These are phyloP conservation scores for Lepus townsendii DNA, from an alignment of 2,797 vertebrate genomes.

Conservation along the genomic window DNA sequence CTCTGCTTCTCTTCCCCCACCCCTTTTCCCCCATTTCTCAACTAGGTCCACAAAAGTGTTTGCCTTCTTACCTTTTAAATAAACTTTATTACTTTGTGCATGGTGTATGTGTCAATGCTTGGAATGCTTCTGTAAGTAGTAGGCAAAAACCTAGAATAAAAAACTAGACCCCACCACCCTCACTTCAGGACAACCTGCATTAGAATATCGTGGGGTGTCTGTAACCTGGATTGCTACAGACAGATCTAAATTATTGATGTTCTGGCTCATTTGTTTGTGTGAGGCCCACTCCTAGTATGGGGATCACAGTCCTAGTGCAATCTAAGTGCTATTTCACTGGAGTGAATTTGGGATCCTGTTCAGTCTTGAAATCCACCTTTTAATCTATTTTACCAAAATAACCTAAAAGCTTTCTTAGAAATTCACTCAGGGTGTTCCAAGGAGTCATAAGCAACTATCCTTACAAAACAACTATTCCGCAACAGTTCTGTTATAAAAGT, in stretches of 20 bases:
- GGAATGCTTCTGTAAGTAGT: too few relatives aligned
- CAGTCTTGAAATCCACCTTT: constrained; percentile 34
- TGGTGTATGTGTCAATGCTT: too few relatives aligned
- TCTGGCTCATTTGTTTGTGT: not conserved
- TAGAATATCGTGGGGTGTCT: constrained; percentile 13
- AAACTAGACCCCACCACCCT: too few relatives aligned
- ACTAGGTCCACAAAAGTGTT: too few relatives aligned
- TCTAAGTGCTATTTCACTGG: not conserved
- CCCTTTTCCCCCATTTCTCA: too few relatives aligned
- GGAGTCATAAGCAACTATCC: not conserved
- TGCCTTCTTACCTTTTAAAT: too few relatives aligned
- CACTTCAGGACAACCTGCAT: not conserved
- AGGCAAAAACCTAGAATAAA: too few relatives aligned
- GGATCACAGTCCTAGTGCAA: not conserved
- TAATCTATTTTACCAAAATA: constrained; percentile 40
- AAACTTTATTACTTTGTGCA: too few relatives aligned
- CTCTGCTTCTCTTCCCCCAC: too few relatives aligned
- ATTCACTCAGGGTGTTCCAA: not conserved
- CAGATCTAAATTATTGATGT: not conserved
- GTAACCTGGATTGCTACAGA: not conserved
- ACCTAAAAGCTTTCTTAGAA: constrained; percentile 6
- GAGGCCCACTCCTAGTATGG: not conserved
- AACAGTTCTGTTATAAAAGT: constrained; percentile 9
- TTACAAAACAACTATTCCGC: constrained; percentile 28
- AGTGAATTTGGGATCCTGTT: constrained; percentile 4